Evolutionary conservation across 2,888 invertebrate genomes (phyloP).

Genomic region (Chloroclystis v-ata): DNA sequence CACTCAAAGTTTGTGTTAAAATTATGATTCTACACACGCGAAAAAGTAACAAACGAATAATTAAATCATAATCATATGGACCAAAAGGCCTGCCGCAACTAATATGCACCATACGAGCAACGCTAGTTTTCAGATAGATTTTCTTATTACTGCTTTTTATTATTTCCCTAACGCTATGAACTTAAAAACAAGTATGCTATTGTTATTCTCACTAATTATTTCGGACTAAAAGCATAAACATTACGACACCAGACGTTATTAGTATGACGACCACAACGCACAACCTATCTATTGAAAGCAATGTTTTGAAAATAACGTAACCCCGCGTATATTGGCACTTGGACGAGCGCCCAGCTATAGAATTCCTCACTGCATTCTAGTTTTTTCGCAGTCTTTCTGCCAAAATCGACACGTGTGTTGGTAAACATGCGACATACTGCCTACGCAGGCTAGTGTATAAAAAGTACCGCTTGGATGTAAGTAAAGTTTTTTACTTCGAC

Average conservation of each 20-base stretch:
- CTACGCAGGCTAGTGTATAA: too few relatives aligned
- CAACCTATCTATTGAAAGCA: constrained; percentile 5
- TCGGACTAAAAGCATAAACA: background rate
- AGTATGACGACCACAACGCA: constrained; percentile 3
- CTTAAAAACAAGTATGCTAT: background rate
- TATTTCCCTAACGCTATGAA: too few relatives aligned
- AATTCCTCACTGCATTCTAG: constrained; percentile 11
- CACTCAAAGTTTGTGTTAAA: too few relatives aligned
- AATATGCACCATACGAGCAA: too few relatives aligned
- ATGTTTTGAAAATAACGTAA: constrained; percentile 15
- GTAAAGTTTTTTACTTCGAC: too few relatives aligned
- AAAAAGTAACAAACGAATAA: too few relatives aligned
- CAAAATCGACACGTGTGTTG: constrained; percentile 11
- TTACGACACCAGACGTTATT: constrained; percentile 1
- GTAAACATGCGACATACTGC: constrained; percentile 6
- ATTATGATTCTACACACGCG: too few relatives aligned
- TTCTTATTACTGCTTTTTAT: too few relatives aligned
- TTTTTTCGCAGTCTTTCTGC: constrained; percentile 12
- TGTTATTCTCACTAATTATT: background rate
- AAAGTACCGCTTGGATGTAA: too few relatives aligned
- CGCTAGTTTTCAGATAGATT: too few relatives aligned
- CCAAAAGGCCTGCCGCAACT: too few relatives aligned
- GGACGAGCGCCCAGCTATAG: constrained; percentile 13
- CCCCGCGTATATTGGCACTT: constrained; percentile 7
- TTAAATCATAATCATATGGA: too few relatives aligned